These are phyloP conservation scores for Euclidia mi DNA, from an alignment of 2,888 invertebrate species.

Conservation along the genomic window DNA sequence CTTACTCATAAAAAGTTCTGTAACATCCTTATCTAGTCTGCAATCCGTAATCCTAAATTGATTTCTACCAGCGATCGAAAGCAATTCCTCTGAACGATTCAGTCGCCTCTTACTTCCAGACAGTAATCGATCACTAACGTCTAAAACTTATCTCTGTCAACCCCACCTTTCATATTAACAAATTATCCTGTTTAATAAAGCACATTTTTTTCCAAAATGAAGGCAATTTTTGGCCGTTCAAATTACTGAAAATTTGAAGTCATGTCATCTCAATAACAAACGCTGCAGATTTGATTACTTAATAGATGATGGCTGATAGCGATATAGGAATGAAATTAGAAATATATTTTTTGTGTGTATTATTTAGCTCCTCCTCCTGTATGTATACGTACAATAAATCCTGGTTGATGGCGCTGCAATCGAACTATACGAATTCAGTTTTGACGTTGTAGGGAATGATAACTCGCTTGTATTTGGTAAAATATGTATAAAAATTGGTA, in stretches of 20 bases:
- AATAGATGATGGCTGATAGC: too few relatives aligned
- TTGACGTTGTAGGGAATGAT: too few relatives aligned
- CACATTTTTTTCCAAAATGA: constrained; percentile 36
- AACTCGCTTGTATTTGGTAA: too few relatives aligned
- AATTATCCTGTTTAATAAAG: constrained; percentile 43
- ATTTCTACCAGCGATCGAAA: constrained; percentile 15
- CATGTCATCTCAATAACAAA: constrained; percentile 35
- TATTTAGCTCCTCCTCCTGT: too few relatives aligned
- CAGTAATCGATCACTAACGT: constrained; percentile 42
- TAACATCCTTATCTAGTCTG: not conserved
- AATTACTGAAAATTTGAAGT: constrained; percentile 25
- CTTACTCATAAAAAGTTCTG: too few relatives aligned
- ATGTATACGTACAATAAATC: too few relatives aligned
- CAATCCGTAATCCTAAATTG: constrained; percentile 13
- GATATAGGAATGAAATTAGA: too few relatives aligned
- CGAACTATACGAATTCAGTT: too few relatives aligned
- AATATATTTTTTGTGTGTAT: too few relatives aligned
- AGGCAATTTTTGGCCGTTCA: constrained; percentile 25
- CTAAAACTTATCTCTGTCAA: constrained; percentile 46
- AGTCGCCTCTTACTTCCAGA: constrained; percentile 9
- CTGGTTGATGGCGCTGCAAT: too few relatives aligned
- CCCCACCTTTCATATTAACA: constrained; percentile 44
- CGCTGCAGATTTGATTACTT: constrained; percentile 22
- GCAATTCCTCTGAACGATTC: constrained; percentile 15
- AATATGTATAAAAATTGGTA: too few relatives aligned